Evolutionary conservation across 2,797 vertebrate genomes (phyloP), one percentile per base, ranked within the genome.

Genomic region (Cichlasoma orientale): DNA sequence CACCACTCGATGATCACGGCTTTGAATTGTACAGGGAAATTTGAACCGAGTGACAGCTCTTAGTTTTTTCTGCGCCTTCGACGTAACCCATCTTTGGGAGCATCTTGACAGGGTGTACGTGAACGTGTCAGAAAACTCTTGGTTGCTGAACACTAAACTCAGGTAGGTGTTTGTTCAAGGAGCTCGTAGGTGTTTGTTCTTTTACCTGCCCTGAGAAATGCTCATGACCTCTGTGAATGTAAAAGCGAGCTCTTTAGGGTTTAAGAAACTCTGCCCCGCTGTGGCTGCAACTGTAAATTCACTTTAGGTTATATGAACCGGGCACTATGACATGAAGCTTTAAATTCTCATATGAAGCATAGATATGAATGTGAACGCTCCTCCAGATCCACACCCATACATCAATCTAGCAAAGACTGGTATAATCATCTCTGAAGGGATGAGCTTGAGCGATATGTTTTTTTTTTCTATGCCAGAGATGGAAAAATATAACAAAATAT

Each of bases 31-130:
- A 50, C 63, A 50, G 3, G 50, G 18, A 68, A 50, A 50, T n/a
- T 50, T 3, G 25, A 50, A 54, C 1, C 0, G 44, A 86, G 91
- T 88, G 80, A 78, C 74, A 61, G 19, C 1, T 84, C 81, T 9
- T 80, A 0, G 1, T 3, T 31, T 16, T 68, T 47, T 50, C 38
- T 27, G 12, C 11, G 1, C 11, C 1, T 11, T 14, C 5, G 4
- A 7, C 18, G 1, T 31, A 13, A 47, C 29, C 25, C 25, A 78
- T 76, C 84, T 82, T 71, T 83, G 85, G 23, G 3, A 41, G 58
- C 58, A 29, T 56, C 36, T 23, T 57, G 29, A 70, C 11, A 86
- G 82, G 69, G 72, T 59, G 61, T 53, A 59, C 16, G 33, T 53
- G 18, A 33, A 69, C 3, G 53, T 76, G 18, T 56, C 9, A 54